A percentile compares a stretch with the other conserved stretches of the same genome.
phyloP scores from a whole-genome alignment of 2,888 invertebrate genomes.

The Aphidius colemani region DNA sequence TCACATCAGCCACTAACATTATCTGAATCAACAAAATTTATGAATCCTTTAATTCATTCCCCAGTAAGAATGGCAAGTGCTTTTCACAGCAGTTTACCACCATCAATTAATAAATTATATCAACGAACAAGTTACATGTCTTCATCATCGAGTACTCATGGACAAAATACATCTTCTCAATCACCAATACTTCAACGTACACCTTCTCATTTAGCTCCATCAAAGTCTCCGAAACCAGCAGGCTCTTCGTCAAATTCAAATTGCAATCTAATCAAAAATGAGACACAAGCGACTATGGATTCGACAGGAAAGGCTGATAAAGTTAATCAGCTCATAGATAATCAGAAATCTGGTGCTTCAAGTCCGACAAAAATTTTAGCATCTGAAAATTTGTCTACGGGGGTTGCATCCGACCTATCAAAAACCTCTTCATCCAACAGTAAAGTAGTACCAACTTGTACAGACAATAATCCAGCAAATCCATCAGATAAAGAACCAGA shows the following conservation, averaged over 20 bases:
- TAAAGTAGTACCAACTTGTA: too few species aligned
- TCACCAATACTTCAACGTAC: constrained; percentile 53
- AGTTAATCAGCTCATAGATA: constrained; percentile 22
- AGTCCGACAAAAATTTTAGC: too few species aligned
- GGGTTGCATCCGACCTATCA: constrained; percentile 44
- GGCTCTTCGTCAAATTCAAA: constrained; percentile 26
- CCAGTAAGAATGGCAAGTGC: constrained; percentile 56
- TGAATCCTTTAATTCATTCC: constrained; percentile 53
- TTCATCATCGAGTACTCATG: constrained; percentile 42
- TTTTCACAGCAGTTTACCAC: constrained; percentile 57
- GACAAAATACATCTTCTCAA: constrained; percentile 38
- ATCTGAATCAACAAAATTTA: constrained; percentile 48
- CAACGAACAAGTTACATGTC: constrained; percentile 51
- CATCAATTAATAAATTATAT: constrained; percentile 54
- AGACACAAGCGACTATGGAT: constrained; percentile 31
- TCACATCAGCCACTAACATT: constrained; percentile 50
- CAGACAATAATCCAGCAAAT: too few species aligned
- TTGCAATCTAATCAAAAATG: constrained; percentile 39
- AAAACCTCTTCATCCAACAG: constrained; percentile 32
- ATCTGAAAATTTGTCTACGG: too few species aligned
- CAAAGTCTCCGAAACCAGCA: constrained; percentile 26
- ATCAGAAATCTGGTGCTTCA: too few species aligned
- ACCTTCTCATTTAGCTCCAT: constrained; percentile 42
- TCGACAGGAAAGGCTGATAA: neutral
- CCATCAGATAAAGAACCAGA: too few species aligned